Base-by-base conservation (phyloP, 2,888 invertebrate genomes). In the Machimus rusticus region DNA sequence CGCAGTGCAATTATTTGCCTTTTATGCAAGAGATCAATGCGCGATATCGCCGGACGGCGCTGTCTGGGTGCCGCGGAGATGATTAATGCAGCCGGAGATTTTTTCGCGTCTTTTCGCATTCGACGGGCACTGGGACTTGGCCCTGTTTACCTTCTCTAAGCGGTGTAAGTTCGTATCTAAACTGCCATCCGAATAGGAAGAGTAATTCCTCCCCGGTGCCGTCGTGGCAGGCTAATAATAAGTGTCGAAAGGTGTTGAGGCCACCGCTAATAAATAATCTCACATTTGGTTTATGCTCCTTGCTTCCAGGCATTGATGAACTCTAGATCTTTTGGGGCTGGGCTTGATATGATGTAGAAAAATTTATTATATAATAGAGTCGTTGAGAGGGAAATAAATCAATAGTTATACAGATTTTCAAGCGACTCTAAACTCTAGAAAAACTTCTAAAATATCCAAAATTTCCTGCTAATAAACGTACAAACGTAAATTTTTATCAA, bases 1-100 rank as follows among this genome's bases (percentile, higher is more conserved):
- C 66, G 37, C 82, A 84, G 37, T 28, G 82, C 66, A 84, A 84
- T 84, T 84, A 84, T 66, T 66, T 84, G 82, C 82, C 66, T 57
- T 84, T 84, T 66, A 84, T 84, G 82, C 66, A 84, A 66, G 82
- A 66, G 82, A 66, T 66, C 82, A 37, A 84, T 66, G 82, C 34
- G 19, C 82, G 82, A 84, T 84, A 84, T 66, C 82, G 66, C 31
- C 31, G n/a, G 66, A 66, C 66, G 37, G 82, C 34, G 37, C 31
- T 55, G 55, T 51, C 55, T 34, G 51, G n/a, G 6, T 55, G 31
- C 46, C 14, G 46, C 51, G 31, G 66, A 51, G 31, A 84, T 84
- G 82, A 84, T 66, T 66, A 84, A 84, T 84, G 82, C 39, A 39
- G 57, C 37, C 66, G n/a, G 37, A 51, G 28, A 51, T 46, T 81